A percentile compares a stretch with the other conserved stretches of the same genome.
Evolutionary conservation across 2,888 invertebrate genomes (phyloP).

Genomic region (Xestia sexstrigata): DNA sequence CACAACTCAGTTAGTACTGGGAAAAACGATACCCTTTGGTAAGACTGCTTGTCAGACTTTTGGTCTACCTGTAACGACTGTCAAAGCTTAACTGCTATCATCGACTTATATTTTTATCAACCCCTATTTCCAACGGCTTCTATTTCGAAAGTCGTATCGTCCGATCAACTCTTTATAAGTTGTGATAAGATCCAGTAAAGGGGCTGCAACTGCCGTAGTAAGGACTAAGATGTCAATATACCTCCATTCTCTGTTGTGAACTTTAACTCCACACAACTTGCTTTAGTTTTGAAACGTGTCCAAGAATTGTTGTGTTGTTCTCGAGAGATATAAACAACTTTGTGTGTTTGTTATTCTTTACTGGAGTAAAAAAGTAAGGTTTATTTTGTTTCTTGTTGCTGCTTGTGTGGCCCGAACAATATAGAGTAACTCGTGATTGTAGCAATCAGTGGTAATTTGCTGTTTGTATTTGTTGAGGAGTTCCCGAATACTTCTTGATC

Average conservation of each 20-base stretch:
- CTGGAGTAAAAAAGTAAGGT: slow-evolving; percentile 4
- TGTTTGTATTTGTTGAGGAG: background rate
- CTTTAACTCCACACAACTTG: slow-evolving; percentile 30
- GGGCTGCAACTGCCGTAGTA: background rate
- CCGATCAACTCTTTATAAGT: background rate
- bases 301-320: slow-evolving; percentile 28
- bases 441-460: background rate
- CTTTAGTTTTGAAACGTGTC: slow-evolving; percentile 34
- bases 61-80: no score
- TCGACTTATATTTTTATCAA: background rate
- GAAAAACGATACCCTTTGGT: background rate
- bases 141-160: background rate
- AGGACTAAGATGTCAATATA: slow-evolving; percentile 29
- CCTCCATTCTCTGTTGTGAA: slow-evolving; percentile 10
- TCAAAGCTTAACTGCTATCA: no score
- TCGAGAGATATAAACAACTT: slow-evolving; percentile 25
- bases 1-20: background rate
- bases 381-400: background rate
- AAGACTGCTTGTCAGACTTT: no score
- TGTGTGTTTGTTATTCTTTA: slow-evolving; percentile 13
- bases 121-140: background rate
- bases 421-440: background rate
- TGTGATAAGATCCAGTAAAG: background rate
- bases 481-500: background rate
- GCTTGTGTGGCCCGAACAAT: background rate